These are phyloP conservation scores for Alauda arvensis DNA, from an alignment of 2,797 vertebrate species.

Conservation along the genomic window DNA sequence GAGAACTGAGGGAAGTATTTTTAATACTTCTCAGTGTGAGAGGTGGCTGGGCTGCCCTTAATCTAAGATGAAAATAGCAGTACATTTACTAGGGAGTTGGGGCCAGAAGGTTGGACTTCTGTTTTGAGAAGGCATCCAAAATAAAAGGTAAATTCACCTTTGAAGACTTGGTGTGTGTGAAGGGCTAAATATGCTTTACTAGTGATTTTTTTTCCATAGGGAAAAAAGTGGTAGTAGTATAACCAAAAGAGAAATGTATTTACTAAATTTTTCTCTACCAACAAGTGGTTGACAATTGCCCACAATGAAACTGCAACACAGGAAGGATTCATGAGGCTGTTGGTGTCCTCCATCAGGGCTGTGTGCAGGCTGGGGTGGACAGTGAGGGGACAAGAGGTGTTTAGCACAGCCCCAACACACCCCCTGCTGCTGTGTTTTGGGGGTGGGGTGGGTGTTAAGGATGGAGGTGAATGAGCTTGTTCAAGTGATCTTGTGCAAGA, in stretches of 20 bases:
- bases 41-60: constrained; percentile 48
- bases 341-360: background rate
- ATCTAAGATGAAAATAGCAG: constrained; percentile 22
- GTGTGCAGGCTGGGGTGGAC: background rate
- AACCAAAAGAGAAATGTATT: background rate
- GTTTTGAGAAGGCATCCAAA: background rate
- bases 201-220: background rate
- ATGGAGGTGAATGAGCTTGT: background rate
- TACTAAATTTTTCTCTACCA: background rate
- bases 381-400: background rate
- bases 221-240: background rate
- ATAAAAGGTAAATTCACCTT: background rate
- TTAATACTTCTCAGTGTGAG: constrained; percentile 4
- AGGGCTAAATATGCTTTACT: background rate
- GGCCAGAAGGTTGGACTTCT: constrained; percentile 32
- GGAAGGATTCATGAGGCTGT: background rate
- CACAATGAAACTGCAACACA: background rate
- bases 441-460: background rate
- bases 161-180: background rate
- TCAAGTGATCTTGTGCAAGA: background rate
- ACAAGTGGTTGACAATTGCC: background rate
- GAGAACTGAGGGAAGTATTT: constrained; percentile 57
- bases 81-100: constrained; percentile 31
- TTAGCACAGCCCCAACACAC: background rate
- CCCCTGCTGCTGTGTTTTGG: background rate